A percentile compares a stretch with the other conserved stretches of the same genome.
These are phyloP conservation scores for Oreocharis arfaki DNA, from an alignment of 2,113 vertebrate species.

Conservation along the genomic window DNA sequence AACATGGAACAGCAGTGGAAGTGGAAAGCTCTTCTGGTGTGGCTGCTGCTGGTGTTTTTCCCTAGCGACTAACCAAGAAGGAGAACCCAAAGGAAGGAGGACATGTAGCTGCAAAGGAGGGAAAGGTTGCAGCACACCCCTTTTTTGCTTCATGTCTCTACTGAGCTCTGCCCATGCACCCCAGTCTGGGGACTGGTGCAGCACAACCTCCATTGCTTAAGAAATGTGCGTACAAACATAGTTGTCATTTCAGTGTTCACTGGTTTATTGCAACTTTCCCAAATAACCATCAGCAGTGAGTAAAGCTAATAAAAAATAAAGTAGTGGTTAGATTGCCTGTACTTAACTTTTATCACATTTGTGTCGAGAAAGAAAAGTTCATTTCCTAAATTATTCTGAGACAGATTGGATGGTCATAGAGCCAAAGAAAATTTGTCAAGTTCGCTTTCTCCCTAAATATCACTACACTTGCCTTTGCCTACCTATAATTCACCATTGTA, in stretches of 20 bases:
- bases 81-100: not conserved
- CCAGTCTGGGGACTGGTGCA: not conserved
- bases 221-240: not conserved
- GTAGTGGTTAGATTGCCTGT: not conserved
- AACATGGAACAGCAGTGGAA: not conserved
- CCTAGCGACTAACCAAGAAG: not conserved
- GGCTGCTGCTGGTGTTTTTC: not conserved
- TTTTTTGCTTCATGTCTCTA: accelerated
- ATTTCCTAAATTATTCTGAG: not conserved
- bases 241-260: not conserved
- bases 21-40: not conserved
- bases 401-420: not conserved
- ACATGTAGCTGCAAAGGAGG: accelerated
- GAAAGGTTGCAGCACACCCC: accelerated
- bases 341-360: not conserved
- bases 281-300: not conserved
- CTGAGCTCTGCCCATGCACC: not conserved
- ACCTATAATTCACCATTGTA: not conserved
- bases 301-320: not conserved
- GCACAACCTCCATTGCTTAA: not conserved
- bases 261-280: not conserved
- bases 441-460: not conserved
- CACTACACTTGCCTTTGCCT: not conserved
- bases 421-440: not conserved
- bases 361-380: not conserved